A percentile compares a stretch with the other conserved stretches of the same genome.
Conservation (phyloP, 2,113 vertebrate species). For the Hoplias malabaricus region DNA sequence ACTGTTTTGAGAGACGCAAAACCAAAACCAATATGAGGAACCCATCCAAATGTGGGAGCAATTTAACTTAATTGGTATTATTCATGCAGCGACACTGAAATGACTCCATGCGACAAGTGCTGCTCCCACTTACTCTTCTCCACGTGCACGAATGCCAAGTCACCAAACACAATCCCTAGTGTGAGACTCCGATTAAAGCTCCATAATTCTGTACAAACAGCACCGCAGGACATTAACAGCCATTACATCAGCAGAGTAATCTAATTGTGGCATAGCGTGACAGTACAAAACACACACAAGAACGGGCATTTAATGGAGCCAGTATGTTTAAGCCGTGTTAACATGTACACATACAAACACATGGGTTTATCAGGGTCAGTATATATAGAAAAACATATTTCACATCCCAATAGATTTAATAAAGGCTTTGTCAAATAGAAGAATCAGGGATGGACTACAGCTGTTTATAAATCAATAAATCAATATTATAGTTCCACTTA, state of each 20-base stretch:
- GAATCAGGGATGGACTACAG: too few species aligned
- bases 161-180: too few species aligned
- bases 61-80: conserved; percentile 8
- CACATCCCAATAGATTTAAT: too few species aligned
- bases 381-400: too few species aligned
- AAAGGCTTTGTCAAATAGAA: too few species aligned
- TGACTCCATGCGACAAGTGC: neutral
- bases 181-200: neutral
- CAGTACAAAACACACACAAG: neutral
- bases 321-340: neutral
- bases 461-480: too few species aligned
- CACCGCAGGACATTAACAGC: neutral
- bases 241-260: neutral
- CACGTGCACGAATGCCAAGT: neutral
- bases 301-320: neutral
- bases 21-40: neutral
- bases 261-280: neutral
- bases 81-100: neutral
- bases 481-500: too few species aligned
- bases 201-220: neutral
- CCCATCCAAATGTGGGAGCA: neutral
- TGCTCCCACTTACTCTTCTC: neutral
- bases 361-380: neutral
- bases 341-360: neutral
- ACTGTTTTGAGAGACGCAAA: neutral